These are phyloP conservation scores for Anguilla rostrata DNA, from an alignment of 2,113 vertebrate genomes.

Conservation along the genomic window DNA sequence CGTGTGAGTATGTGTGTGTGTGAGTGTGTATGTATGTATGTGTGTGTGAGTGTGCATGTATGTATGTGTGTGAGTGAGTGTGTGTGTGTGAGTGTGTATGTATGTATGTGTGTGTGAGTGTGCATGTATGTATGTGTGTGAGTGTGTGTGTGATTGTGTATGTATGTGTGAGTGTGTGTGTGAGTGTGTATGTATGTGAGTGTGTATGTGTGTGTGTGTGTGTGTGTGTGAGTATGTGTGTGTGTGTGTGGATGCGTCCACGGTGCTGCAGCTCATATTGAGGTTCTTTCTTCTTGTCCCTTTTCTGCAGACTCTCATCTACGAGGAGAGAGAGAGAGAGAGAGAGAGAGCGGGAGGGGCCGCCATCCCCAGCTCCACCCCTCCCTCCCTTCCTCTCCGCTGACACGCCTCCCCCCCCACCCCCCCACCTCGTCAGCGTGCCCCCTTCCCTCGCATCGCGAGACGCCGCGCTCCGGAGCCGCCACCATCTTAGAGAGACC, in stretches of 20 bases:
- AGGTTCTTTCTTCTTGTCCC: constrained; percentile 27
- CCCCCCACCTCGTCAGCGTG: constrained; percentile 56
- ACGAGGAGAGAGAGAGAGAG: constrained; percentile 40
- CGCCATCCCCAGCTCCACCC: neutral
- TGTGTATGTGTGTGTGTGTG: constrained; percentile 13
- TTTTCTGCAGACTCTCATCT: constrained; percentile 48
- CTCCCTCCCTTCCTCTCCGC: constrained; percentile 47
- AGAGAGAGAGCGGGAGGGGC: constrained; percentile 23
- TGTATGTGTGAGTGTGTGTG: constrained; percentile 46
- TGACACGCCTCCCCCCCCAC: constrained; percentile 62
- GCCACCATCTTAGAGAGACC: constrained; percentile 70
- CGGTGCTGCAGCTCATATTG: constrained; percentile 23
- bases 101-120: neutral
- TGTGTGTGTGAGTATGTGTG: neutral
- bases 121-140: too few relatives aligned
- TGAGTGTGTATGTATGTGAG: neutral
- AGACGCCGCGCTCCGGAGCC: constrained; percentile 58
- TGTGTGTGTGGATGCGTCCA: neutral
- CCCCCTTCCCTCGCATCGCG: constrained; percentile 56
- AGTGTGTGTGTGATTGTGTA: constrained; percentile 15
- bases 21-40: neutral
- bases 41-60: too few relatives aligned
- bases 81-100: neutral
- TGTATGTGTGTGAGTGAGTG: too few relatives aligned
- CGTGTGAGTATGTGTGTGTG: neutral